Evolutionary conservation across 2,888 invertebrate species (phyloP), one percentile per base, ranked within the genome.

Genomic region (Alentia gelatinosa): DNA sequence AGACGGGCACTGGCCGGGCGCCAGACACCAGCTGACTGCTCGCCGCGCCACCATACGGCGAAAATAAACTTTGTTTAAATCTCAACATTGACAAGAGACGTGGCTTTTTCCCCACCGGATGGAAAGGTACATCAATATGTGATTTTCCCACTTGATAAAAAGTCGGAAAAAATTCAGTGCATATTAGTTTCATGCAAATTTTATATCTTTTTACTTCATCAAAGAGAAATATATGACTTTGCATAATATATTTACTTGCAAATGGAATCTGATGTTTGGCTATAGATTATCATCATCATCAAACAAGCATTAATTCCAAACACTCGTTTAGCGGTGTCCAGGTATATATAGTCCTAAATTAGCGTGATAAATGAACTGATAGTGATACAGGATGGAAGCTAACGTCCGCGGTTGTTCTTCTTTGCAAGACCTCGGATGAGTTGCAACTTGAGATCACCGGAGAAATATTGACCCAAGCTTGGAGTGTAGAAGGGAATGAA

Each of bases 401-500:
- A 56, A 56, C 56, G 12, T 56, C 12, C 19, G 5, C 15, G 3
- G 19, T 12, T 9, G 79, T 37, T 39, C 4, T 0, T 37, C 39
- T 39, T 79, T 79, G 23, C n/a, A 37, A 79, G 39, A 37, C 37
- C n/a, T 5, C 19, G 26, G 79, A 79, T 79, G 79, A 79, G 79
- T 39, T 79, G 79, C 79, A 79, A 79, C 79, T 39, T 79, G 79
- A 79, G 35, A 35, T 39, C 37, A 39, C 39, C 39, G 79, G 35
- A 39, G 37, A 79, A 35, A 35, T 79, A 79, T 79, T 79, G 79
- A 79, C 79, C 39, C 15, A 79, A 23, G 37, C 4, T 15, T 79
- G 23, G 79, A 35, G 35, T 35, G 39, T 79, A 79, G 79, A 19
- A 39, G 79, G 39, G 39, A 79, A 79, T 39, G 79, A 79, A 79